Evolutionary conservation across 2,113 vertebrate genomes (phyloP), one percentile per base, ranked within the genome.

Genomic region (Salvelinus namaycush): DNA sequence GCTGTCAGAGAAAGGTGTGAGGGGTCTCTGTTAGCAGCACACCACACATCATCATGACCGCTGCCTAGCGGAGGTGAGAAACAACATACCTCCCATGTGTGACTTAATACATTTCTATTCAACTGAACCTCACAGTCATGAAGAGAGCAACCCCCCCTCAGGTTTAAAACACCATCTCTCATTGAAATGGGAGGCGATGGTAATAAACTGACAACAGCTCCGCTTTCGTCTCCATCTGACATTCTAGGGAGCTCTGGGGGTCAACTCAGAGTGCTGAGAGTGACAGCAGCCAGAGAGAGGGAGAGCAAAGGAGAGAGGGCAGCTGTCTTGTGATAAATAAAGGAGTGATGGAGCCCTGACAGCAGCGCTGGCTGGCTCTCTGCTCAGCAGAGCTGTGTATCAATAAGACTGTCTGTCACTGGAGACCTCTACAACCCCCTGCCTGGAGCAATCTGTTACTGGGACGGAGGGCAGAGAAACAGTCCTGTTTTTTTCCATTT

Each of bases 341-440:
- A 62, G 18, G 76, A 48, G 64, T 70, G 74, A 81, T 48, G 31
- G 79, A 78, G 72, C 71, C 82, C 27, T 72, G 78, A 85, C 78
- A 80, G 73, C 72, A 24, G 73, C 62, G 18, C 59, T 60, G n/a
- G 59, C 18, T 51, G 4, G 39, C 39, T 39, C 39, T 39, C 39
- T 39, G 70, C 13, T 75, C 74, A 39, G 77, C 29, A 62, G 59
- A 62, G 11, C 80, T n/a, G 66, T 66, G 11, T 39, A 76, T 77
- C 64, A 72, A 70, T 79, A 73, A 72, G 62, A 72, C 26, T 24
- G 39, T 44, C 39, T 11, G 75, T n/a, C 39, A 59, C 49, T 24
- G 62, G 76, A 80, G 74, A 81, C 65, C 65, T 49, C 69, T 77
- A 76, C 76, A 64, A 67, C 70, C 26, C 71, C 26, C 59, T 66